Base-by-base conservation (phyloP, 1,140 invertebrate genomes). In the Eriosoma lanigerum region DNA sequence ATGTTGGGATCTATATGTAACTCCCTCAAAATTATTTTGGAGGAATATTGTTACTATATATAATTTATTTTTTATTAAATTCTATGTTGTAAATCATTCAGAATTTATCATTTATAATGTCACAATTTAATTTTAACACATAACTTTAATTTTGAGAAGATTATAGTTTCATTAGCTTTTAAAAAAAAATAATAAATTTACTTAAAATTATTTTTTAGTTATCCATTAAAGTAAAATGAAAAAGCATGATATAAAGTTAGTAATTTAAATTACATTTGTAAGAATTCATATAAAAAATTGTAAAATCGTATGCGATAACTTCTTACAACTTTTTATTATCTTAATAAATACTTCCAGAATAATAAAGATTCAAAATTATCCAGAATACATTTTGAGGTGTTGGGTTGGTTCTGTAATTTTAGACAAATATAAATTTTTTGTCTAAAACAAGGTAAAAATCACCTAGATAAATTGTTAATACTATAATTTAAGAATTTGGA, bases 401-500 rank as follows among this genome's bases (percentile, higher is more conserved):
- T 68, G 66, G 66, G 24, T 29, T 52, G 46, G 46, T 72, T 52
- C 26, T 29, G 26, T 29, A 72, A 29, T 72, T 62, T 62, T 62
- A 50, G 68, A 52, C 26, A 72, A 17, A 72, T n/a, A 52, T 52
- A 50, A 48, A 26, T 26, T 48, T 68, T 46, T 15, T 72, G 24
- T 72, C 26, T 17, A 75, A 56, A 75, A 75, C 29, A 75, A 75
- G 48, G 29, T 75, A n/a, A 58, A 75, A 75, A 21, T 56, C 32
- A 62, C 38, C 56, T 46, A 5, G 4, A 62, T 78, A 62, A 76
- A 78, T 62, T 62, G 29, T 60, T 78, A 60, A 38, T 48, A 48
- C 56, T 78, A 68, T 76, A 78, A 62, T 78, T 78, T 78, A 78
- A 38, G 29, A 56, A 76, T 56, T 56, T 56, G 29, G 50, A 78